Conservation (phyloP, 2,797 vertebrate species). For the Rhyacichthys aspro region DNA sequence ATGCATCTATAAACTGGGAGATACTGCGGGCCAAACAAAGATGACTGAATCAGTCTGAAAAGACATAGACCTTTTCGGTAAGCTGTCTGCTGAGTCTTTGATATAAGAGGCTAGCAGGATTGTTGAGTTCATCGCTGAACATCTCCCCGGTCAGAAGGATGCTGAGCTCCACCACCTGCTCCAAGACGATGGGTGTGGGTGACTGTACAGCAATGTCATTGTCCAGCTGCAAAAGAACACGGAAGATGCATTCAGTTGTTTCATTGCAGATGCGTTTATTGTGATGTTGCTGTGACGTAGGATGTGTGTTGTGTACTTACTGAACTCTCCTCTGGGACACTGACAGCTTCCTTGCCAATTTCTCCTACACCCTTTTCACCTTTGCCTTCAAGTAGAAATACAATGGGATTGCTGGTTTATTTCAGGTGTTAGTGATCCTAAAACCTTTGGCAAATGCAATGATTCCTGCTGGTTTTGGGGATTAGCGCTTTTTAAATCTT, state of each 20-base stretch:
- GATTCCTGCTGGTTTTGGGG: slow-evolving; percentile 13
- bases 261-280: too few species aligned
- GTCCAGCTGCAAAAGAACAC: slow-evolving; percentile 74
- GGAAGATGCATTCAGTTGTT: neutral
- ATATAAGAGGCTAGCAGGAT: slow-evolving; percentile 75
- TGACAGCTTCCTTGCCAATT: slow-evolving; percentile 16
- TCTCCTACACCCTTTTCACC: neutral
- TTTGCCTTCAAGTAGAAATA: slow-evolving; percentile 29
- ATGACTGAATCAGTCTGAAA: slow-evolving; percentile 5
- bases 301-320: slow-evolving; percentile 27
- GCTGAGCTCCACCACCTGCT: slow-evolving; percentile 89
- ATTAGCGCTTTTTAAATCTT: slow-evolving; percentile 28
- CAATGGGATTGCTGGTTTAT: slow-evolving; percentile 23
- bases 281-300: neutral
- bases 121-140: slow-evolving; percentile 80
- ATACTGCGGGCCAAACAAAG: slow-evolving; percentile 8
- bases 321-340: slow-evolving; percentile 49
- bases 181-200: slow-evolving; percentile 58
- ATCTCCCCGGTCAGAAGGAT: slow-evolving; percentile 81
- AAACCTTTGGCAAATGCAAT: slow-evolving; percentile 14
- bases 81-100: slow-evolving; percentile 82
- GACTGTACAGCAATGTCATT: slow-evolving; percentile 85
- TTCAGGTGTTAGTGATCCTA: slow-evolving; percentile 30
- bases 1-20: slow-evolving; percentile 35
- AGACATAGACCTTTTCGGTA: slow-evolving; percentile 80